Evolutionary conservation across 2,888 invertebrate genomes (phyloP).

Genomic region (Tetanocera ferruginea): DNA sequence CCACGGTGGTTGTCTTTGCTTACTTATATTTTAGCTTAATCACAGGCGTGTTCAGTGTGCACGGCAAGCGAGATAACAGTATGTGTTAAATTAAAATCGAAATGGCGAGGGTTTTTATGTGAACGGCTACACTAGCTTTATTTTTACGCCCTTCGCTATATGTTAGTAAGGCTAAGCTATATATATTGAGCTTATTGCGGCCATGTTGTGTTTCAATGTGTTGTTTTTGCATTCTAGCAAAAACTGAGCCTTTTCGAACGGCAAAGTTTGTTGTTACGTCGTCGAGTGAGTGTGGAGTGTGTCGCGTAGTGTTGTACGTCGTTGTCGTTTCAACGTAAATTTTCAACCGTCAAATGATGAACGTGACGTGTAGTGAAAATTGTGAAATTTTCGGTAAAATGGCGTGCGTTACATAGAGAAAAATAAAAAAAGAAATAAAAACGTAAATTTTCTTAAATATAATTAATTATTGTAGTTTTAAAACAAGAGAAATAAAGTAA

Average conservation of each 20-base stretch:
- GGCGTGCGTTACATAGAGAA: conserved; percentile 27
- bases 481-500: conserved; percentile 15
- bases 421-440: not conserved
- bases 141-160: not conserved
- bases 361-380: conserved; percentile 42
- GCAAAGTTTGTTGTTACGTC: conserved; percentile 6
- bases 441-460: not conserved
- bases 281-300: not conserved
- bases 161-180: not conserved
- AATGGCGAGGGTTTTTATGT: no score
- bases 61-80: no score
- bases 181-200: not conserved
- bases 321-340: conserved; percentile 17
- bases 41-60: no score
- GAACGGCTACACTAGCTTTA: no score
- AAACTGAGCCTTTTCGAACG: not conserved
- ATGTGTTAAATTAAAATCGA: no score
- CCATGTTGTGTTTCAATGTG: not conserved
- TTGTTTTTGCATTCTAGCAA: not conserved
- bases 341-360: conserved; percentile 27
- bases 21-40: no score
- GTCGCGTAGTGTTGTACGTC: conserved; percentile 10
- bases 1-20: no score
- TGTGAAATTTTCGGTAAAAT: conserved; percentile 31
- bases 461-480: conserved; percentile 15